phyloP scores from a whole-genome alignment of 2,113 vertebrate species.

The Clinocottus analis region DNA sequence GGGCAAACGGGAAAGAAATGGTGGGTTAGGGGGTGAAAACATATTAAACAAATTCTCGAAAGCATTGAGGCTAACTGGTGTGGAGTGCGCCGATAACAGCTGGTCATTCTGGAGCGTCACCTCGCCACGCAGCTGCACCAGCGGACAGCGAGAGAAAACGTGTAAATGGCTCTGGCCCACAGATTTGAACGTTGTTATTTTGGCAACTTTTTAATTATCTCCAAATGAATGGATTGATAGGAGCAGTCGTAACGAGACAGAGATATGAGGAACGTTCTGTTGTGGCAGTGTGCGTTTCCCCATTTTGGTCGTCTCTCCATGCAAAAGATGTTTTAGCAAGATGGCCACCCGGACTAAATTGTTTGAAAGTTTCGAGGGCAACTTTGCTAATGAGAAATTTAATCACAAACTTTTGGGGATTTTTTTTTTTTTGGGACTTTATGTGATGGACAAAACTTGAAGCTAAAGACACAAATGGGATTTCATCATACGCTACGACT shows the following conservation, averaged over 20 bases:
- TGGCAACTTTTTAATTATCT: conserved; percentile 80
- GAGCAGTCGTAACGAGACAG: conserved; percentile 48
- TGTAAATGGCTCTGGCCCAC: conserved; percentile 72
- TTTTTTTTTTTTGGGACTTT: conserved; percentile 2
- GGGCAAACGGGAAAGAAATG: conserved; percentile 56
- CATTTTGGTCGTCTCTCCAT: conserved; percentile 21
- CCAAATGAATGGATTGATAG: conserved; percentile 78
- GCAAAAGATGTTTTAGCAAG: conserved; percentile 52
- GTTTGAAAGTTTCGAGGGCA: conserved; percentile 55
- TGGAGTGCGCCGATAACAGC: conserved; percentile 85
- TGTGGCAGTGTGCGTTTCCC: conserved; percentile 25
- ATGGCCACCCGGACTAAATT: conserved; percentile 58
- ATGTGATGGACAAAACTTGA: conserved; percentile 4
- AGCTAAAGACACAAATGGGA: conserved; percentile 8
- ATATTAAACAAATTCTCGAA: conserved; percentile 83
- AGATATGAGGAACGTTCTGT: conserved; percentile 53
- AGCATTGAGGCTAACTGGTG: conserved; percentile 83
- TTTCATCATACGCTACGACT: not conserved
- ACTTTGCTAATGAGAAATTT: conserved; percentile 56
- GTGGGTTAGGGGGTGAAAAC: conserved; percentile 50
- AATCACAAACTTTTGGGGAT: conserved; percentile 22
- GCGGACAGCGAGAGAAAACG: conserved; percentile 45
- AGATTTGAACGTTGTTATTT: conserved; percentile 76
- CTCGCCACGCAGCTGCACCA: conserved; percentile 72
- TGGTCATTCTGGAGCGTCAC: conserved; percentile 81